Conservation (phyloP, 2,797 vertebrate genomes). For the Threskiornis aethiopicus region DNA sequence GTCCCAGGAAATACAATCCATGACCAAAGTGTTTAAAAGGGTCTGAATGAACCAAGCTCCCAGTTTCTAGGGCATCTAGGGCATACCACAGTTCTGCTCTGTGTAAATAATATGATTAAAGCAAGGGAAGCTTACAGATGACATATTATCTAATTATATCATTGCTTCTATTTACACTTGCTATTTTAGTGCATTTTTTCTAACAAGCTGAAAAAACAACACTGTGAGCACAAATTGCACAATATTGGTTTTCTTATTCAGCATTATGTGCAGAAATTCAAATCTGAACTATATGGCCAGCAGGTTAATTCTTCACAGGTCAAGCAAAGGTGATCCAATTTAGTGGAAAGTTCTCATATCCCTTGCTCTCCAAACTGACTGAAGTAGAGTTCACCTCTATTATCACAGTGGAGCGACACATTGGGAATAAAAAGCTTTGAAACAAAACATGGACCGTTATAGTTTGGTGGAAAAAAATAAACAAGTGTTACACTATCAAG, state of each 20-base stretch:
- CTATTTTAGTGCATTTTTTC: background rate
- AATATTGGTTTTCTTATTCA: background rate
- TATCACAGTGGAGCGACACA: background rate
- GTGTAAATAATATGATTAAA: background rate
- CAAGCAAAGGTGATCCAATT: background rate
- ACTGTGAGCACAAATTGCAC: background rate
- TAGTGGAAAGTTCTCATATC: background rate
- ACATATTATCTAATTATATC: background rate
- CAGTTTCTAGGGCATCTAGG: background rate
- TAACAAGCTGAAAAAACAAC: background rate
- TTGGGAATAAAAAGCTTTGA: background rate
- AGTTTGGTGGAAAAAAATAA: background rate
- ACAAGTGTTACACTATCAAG: background rate
- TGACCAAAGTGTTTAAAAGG: background rate
- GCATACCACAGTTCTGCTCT: background rate
- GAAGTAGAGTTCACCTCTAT: background rate
- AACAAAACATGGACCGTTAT: background rate
- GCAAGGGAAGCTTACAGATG: background rate
- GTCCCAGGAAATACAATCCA: background rate
- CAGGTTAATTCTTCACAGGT: background rate
- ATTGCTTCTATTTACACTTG: background rate
- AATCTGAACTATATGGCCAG: background rate
- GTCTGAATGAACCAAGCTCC: background rate
- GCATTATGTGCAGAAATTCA: background rate
- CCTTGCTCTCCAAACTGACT: background rate